phyloP scores from a whole-genome alignment of 1,140 invertebrate species.

The Triops longicaudatus region DNA sequence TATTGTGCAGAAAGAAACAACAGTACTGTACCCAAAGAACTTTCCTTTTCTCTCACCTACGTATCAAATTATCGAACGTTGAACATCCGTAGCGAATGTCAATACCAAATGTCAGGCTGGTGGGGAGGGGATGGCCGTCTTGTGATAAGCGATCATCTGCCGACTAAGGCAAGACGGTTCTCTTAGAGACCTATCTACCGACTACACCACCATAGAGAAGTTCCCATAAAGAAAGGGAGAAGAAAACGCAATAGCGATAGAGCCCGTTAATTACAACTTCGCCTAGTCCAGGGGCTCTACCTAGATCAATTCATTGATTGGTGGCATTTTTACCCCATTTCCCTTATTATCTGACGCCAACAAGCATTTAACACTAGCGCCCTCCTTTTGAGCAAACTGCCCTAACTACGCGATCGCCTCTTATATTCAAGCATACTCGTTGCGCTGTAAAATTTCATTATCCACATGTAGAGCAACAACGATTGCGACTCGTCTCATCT shows the following conservation, averaged over 20 bases:
- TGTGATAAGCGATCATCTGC: conserved; percentile 3
- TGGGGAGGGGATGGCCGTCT: neutral
- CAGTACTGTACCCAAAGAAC: neutral
- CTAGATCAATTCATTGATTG: conserved; percentile 6
- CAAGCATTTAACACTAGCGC: neutral
- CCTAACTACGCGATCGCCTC: neutral
- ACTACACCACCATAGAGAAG: neutral
- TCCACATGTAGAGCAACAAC: too few species aligned
- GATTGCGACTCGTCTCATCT: too few species aligned
- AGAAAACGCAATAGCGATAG: neutral
- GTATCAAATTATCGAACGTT: neutral
- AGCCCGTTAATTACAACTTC: neutral
- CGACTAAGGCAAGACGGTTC: neutral
- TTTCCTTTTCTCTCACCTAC: neutral
- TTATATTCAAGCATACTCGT: neutral
- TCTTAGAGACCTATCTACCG: neutral
- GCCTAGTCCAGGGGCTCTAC: neutral
- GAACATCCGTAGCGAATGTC: neutral
- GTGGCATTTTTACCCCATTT: neutral
- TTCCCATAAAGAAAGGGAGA: neutral
- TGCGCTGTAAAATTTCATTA: too few species aligned
- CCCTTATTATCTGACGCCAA: neutral
- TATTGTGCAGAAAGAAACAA: conserved; percentile 5
- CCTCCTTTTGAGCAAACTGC: neutral
- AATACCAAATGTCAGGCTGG: conserved; percentile 1